Base-by-base conservation (phyloP, 2,888 invertebrate species). In the Chironomus tentans region DNA sequence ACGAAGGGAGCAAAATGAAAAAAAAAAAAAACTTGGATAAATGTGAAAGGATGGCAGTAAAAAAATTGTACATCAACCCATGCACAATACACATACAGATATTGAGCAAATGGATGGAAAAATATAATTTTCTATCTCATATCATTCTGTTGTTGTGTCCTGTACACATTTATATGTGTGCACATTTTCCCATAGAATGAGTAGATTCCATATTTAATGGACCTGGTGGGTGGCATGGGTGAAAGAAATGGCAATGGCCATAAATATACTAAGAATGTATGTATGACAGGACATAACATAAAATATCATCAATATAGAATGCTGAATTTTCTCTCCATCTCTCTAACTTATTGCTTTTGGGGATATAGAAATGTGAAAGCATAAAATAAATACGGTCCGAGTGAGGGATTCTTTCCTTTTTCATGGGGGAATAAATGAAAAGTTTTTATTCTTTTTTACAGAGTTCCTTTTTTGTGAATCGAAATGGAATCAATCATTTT, bases 211-310 rank as follows among this genome's bases (percentile, higher is more conserved):
- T 38, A 38, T 38, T 38, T 38, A 38, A 38, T 38, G 56, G 15
- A 56, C 56, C 15, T 18, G 7, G 56, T 15, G 56, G 18, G 56
- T 56, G 18, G 38, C 56, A 56, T n/a, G 24, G 21, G 22, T 21
- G 21, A 22, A 22, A 65, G 7, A 24, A 24, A 65, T 65, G 62
- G 62, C 21, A 65, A 13, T 65, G 65, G 48, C 74, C 74, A 68
- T 74, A 74, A 74, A 74, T 74, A 47, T 28, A 68, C 18, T 28
- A 24, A 28, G 72, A 62, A 72, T 62, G 38, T 72, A 50, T 68
- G 50, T 74, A 74, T 74, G 74, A 74, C 73, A 73, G 62, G 47
- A 65, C 72, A 72, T 61, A 73, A 73, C 74, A 68, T 74, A 74
- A 74, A 74, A 74, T 74, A 74, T 68, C 74, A 65, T 68, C 74